Conservation (phyloP, 2,888 invertebrate species). For the Megalurothrips usitatus region DNA sequence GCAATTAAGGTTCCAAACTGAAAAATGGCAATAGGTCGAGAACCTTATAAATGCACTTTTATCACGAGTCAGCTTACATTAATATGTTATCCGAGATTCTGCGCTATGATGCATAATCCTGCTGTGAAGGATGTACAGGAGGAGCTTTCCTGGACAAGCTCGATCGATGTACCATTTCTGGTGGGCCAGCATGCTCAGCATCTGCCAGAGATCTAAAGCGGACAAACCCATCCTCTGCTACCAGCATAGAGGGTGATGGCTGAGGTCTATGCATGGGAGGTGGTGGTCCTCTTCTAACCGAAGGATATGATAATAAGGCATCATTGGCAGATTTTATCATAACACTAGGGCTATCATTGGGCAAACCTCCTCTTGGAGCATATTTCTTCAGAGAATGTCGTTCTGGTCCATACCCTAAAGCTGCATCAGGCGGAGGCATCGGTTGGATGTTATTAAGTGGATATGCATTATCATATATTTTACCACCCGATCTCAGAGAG, state of each 20-base stretch:
- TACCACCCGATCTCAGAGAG: conserved; percentile 70
- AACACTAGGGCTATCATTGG: conserved; percentile 15
- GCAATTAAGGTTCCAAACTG: neutral
- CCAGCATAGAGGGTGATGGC: conserved; percentile 63
- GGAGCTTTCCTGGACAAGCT: conserved; percentile 5
- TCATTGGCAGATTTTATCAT: conserved; percentile 33
- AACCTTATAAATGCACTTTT: neutral
- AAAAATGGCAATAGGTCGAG: neutral
- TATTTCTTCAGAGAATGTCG: conserved; percentile 26
- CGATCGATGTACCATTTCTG: conserved; percentile 30
- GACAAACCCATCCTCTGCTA: conserved; percentile 86
- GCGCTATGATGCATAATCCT: conserved; percentile 20
- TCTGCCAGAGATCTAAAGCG: conserved; percentile 69
- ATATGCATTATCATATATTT: conserved; percentile 66
- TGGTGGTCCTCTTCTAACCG: conserved; percentile 17
- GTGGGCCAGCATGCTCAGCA: conserved; percentile 40
- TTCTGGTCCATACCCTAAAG: conserved; percentile 41
- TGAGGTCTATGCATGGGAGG: conserved; percentile 36
- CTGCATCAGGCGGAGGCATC: conserved; percentile 44
- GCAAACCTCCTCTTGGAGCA: neutral
- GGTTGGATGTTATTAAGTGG: conserved; percentile 51
- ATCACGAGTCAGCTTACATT: conserved; percentile 13
- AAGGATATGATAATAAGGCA: conserved; percentile 32
- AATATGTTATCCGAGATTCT: conserved; percentile 15
- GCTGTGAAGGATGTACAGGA: conserved; percentile 3